These are phyloP conservation scores for Pangasianodon gigas DNA, from an alignment of 2,113 vertebrate species.

Conservation along the genomic window DNA sequence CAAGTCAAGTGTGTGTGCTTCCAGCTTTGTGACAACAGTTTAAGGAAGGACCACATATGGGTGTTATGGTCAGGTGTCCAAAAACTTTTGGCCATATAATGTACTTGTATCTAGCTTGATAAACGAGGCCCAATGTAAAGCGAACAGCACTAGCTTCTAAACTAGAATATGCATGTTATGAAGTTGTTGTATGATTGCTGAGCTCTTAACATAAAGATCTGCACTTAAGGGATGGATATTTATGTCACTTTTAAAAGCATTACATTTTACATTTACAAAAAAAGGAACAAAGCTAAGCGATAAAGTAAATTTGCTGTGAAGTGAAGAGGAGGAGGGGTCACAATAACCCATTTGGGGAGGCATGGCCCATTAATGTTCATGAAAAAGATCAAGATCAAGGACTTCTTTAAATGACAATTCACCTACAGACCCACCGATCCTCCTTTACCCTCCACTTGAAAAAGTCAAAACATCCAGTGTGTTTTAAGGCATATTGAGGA, in stretches of 20 bases:
- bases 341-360: neutral
- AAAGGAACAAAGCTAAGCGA: neutral
- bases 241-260: neutral
- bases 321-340: neutral
- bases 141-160: no score
- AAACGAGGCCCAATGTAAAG: neutral
- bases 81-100: neutral
- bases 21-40: no score
- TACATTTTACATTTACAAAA: neutral
- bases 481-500: constrained; percentile 63
- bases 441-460: constrained; percentile 28
- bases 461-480: constrained; percentile 57
- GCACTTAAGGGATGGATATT: neutral
- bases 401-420: neutral
- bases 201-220: neutral
- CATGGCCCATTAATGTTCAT: neutral
- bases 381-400: constrained; percentile 10
- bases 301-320: neutral
- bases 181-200: neutral
- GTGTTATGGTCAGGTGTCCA: neutral
- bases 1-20: no score
- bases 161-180: no score
- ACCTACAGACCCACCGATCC: neutral
- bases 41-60: neutral
- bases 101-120: neutral